Conservation (phyloP, 2,113 vertebrate genomes). For the Pedetes capensis region DNA sequence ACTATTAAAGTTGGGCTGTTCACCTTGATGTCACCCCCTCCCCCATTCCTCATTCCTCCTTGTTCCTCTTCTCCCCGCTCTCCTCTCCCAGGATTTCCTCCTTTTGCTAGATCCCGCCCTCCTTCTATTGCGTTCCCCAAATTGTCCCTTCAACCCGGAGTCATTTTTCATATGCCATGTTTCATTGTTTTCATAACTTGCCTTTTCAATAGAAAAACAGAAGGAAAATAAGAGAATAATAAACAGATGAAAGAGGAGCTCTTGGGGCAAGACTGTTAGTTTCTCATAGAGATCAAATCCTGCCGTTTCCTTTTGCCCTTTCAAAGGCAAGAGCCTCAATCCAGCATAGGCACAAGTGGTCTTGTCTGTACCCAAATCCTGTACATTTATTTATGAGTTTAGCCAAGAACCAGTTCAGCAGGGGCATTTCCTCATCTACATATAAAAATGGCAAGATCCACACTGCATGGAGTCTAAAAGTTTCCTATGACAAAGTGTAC, state of each 20-base stretch:
- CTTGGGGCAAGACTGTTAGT: not conserved
- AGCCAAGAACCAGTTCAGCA: fast-evolving
- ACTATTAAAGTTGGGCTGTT: no score
- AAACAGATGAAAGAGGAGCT: not conserved
- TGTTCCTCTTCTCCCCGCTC: no score
- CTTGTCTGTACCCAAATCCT: fast-evolving
- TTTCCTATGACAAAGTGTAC: not conserved
- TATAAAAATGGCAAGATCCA: fast-evolving
- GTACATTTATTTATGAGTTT: fast-evolving
- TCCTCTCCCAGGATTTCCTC: no score
- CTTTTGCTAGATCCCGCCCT: no score
- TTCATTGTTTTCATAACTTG: no score
- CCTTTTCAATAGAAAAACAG: not conserved
- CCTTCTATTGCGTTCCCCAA: no score
- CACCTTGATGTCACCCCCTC: no score
- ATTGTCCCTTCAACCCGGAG: not conserved
- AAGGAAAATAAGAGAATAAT: not conserved
- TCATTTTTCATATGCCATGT: fast-evolving
- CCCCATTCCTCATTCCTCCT: no score
- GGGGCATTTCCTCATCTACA: fast-evolving
- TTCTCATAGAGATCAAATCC: not conserved
- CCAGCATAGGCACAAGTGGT: not conserved
- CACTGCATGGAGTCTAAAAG: fast-evolving
- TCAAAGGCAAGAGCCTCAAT: not conserved
- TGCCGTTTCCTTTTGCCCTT: not conserved